Evolutionary conservation across 2,888 invertebrate species (phyloP), one percentile per base, ranked within the genome.

Genomic region (Lasioglossum vierecki): DNA sequence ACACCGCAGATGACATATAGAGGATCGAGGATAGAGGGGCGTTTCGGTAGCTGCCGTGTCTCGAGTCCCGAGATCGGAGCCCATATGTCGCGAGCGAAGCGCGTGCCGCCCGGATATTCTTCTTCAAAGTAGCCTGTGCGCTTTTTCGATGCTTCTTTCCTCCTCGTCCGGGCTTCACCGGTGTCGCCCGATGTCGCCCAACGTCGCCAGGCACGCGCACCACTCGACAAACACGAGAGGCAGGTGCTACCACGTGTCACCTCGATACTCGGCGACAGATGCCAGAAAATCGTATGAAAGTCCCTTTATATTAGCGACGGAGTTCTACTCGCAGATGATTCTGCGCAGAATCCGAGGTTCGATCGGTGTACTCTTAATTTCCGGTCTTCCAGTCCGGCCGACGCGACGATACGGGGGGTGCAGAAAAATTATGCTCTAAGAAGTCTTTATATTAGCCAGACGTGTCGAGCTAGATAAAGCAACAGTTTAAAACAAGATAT

Each of bases 71-170:
- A 70, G 57, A 26, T 26, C 70, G 68, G 11, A 68, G 46, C 8
- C 66, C 77, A 77, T 77, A 77, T 77, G 77, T 53, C 76, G 76
- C 35, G 15, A 35, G n/a, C 70, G 8, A 30, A 30, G 13, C 63
- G 44, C 71, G 46, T 46, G 44, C 30, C 49, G n/a, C 22, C 77
- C 53, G 76, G 76, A 49, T 76, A 68, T 73, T 68, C 22, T 73
- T 68, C 22, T 44, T 49, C 35, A 35, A 30, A 22, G 26, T 15
- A 18, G 30, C 35, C 30, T 15, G 68, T 46, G 13, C 57, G 39
- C 68, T 79, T 63, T 82, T 41, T 77, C 77, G 68, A 70, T 77
- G 77, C 77, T 77, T 77, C 77, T 53, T 77, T 77, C 68, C 77
- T 77, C 68, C 26, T 53, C 49, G 46, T 13, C 26, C 49, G 35